Evolutionary conservation across 2,113 vertebrate species (phyloP), one percentile per base, ranked within the genome.

Genomic region (Orthonyx spaldingii): DNA sequence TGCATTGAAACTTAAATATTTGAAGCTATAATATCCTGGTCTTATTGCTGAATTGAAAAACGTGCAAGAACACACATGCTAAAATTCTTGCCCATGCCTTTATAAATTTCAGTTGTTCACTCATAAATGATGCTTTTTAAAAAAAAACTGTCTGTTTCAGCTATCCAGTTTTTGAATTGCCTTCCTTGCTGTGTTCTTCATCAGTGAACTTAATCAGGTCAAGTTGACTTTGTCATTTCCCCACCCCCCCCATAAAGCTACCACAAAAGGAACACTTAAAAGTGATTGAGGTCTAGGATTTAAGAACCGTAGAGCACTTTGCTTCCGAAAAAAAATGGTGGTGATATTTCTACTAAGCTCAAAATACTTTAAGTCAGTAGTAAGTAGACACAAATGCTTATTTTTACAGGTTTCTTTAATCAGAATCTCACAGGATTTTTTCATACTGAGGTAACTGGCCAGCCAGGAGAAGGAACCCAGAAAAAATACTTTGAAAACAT

Each of bases 281-380:
- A 92, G n/a, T 85, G 79, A 8, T 70, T 81, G 63, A 72, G 64
- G 47, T 60, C 28, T 89, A 46, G 80, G 28, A 87, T 75, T 26
- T 84, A 53, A 84, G 66, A 81, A 87, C 75, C 19, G 9, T 41
- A 75, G 72, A 97, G 87, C 93, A 96, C 76, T 86, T 96, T 76
- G 65, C 46, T 90, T 95, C 83, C 11, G 5, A 65, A 92, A 72
- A 79, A 82, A 75, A 75, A 56, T 55, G 23, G 32, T 81, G 69
- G 28, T 68, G 28, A 49, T 90, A 39, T 70, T 94, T 28, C 24
- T 88, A 35, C 60, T 90, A 84, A 95, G 90, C 22, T 93, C 39
- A 53, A 91, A 90, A 65, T 89, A 94, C 39, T 95, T 94, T 46
- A 69, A 77, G 59, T 85, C 46, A 15, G 7, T 90, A 84, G 33